Conservation (phyloP, 2,888 invertebrate genomes). For the Xestia rhomboidea region DNA sequence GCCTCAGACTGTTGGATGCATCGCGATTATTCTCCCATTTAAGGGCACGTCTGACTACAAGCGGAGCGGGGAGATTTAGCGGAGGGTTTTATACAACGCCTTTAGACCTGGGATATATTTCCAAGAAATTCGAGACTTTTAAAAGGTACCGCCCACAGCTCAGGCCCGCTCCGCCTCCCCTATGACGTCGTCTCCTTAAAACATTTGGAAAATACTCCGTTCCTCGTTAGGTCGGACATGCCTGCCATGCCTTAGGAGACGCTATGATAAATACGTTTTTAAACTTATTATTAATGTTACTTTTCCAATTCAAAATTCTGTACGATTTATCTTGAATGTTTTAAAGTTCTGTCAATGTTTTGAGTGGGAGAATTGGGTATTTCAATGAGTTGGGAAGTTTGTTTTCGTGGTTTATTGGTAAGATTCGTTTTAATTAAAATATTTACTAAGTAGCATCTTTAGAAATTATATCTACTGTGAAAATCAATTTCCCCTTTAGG, state of each 20-base stretch:
- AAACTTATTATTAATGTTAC: conserved; percentile 74
- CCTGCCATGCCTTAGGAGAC: conserved; percentile 67
- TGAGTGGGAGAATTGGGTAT: conserved; percentile 40
- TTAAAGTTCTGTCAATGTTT: conserved; percentile 63
- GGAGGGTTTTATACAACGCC: background rate
- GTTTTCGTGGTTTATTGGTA: background rate
- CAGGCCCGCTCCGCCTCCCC: conserved; percentile 53
- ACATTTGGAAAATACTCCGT: conserved; percentile 76
- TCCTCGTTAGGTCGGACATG: conserved; percentile 83
- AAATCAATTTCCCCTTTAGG: background rate
- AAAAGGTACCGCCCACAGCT: conserved; percentile 21
- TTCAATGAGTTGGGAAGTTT: conserved; percentile 59
- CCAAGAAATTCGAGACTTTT: background rate
- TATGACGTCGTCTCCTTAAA: conserved; percentile 66
- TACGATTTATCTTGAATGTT: conserved; percentile 63
- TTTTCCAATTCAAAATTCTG: conserved; percentile 62
- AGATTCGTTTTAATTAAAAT: conserved; percentile 36
- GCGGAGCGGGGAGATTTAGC: background rate
- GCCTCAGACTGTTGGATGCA: conserved; percentile 73
- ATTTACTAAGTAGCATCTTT: background rate
- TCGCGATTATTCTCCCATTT: conserved; percentile 85
- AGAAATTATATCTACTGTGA: background rate
- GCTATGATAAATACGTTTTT: conserved; percentile 73
- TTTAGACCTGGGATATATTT: conserved; percentile 1
- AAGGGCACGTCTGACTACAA: conserved; percentile 36